Base-by-base conservation (phyloP, 2,888 invertebrate species). In the Heliconius charithonia region DNA sequence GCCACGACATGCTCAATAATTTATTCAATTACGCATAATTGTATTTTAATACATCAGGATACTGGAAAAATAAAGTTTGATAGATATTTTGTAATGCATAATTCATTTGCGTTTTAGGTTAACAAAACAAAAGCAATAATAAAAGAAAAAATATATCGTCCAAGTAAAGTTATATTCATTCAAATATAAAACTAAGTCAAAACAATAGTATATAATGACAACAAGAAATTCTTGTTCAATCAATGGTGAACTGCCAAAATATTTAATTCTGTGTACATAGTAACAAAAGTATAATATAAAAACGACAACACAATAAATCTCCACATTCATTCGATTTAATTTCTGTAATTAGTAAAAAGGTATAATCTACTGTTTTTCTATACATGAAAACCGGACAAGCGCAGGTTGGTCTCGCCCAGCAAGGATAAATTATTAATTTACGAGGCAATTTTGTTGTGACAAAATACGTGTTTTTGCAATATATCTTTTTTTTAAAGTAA, bases 151-250 rank as follows among this genome's bases (percentile, higher is more conserved):
- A 67, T 59, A 16, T 37, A n/a, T 9, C 7, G 56, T 77, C 69
- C 63, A 77, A 67, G n/a, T n/a, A n/a, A n/a, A n/a, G 29, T 79
- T 81, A 77, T 80, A 78, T 80, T 80, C 75, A 80, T 76, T 80
- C 71, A 78, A 80, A 79, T 76, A 76, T 45, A 72, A 80, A 73
- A 72, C 62, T 76, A 79, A 77, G 80, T 79, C 80, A 80, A 78
- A 80, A 80, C 72, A 80, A 80, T 78, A 75, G 63, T 75, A 76
- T 69, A 75, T 59, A 72, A 73, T 62, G 32, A 66, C 62, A 66
- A 79, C 75, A 70, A 79, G 45, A 75, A 76, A 6, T 69, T 51
- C 66, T 72, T 75, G 72, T 29, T 59, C 29, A 45, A n/a, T 67
- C 73, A 66, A 73, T 66, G 73, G 41, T 66, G 73, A 73, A 78